Conservation (phyloP, 2,888 invertebrate species). For the Tetragonula carbonaria region DNA sequence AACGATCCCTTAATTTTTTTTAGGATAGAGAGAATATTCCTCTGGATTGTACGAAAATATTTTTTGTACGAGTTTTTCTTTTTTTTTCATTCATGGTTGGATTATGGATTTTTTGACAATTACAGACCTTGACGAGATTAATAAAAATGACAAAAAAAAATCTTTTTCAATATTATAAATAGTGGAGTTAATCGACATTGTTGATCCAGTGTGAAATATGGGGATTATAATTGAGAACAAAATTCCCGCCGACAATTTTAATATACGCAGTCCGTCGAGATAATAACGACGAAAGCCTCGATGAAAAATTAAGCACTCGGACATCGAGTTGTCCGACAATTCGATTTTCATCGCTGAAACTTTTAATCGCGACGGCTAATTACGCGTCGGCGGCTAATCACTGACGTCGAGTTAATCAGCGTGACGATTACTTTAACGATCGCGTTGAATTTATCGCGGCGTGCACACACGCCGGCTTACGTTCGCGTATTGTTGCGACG, state of each 20-base stretch:
- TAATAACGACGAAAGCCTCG: neutral
- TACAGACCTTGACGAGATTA: neutral
- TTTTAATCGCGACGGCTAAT: neutral
- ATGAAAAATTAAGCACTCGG: neutral
- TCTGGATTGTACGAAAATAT: neutral
- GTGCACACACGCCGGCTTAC: neutral
- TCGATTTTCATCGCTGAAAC: neutral
- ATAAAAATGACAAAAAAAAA: too few relatives aligned
- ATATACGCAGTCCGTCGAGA: neutral
- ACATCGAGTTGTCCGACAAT: neutral
- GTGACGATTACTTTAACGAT: conserved; percentile 15
- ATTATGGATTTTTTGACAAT: neutral
- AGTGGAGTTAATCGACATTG: neutral
- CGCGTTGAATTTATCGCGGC: neutral
- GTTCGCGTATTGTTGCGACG: conserved; percentile 26
- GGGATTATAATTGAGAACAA: neutral
- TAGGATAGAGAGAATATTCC: neutral
- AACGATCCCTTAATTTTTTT: neutral
- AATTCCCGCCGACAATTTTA: neutral
- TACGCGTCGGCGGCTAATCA: neutral
- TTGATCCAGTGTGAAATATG: neutral
- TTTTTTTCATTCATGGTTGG: neutral
- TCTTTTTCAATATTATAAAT: neutral
- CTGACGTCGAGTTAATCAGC: neutral
- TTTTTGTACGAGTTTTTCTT: neutral